These are phyloP conservation scores for Ridgeia piscesae DNA, from an alignment of 1,140 invertebrate genomes.

Conservation along the genomic window DNA sequence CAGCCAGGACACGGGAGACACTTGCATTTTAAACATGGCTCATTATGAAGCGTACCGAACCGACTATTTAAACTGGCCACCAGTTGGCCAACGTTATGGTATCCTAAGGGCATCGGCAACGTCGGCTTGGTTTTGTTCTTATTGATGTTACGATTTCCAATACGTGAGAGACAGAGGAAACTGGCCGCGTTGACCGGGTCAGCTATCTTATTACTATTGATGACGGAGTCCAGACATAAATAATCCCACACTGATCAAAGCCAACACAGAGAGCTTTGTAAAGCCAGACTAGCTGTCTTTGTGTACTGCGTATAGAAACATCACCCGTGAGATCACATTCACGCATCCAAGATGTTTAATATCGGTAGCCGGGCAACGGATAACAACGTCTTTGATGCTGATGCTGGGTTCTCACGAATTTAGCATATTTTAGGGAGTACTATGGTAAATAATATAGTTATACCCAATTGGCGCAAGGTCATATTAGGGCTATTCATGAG, in stretches of 20 bases:
- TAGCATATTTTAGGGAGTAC: not conserved
- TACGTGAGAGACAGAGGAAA: not conserved
- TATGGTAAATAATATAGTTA: not conserved
- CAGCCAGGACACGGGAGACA: too few species aligned
- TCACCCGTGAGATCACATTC: too few species aligned
- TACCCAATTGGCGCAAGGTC: not conserved
- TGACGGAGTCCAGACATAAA: not conserved
- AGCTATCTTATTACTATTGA: not conserved
- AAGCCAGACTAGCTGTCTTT: not conserved
- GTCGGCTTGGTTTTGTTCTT: not conserved
- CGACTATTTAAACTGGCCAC: too few species aligned
- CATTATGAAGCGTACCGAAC: too few species aligned
- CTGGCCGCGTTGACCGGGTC: not conserved
- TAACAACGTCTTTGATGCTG: not conserved
- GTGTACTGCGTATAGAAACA: not conserved
- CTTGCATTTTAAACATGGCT: too few species aligned
- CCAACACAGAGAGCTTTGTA: not conserved
- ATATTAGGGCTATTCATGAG: not conserved
- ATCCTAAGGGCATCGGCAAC: not conserved
- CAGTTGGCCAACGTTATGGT: not conserved
- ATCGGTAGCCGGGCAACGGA: not conserved
- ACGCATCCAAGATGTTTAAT: not conserved
- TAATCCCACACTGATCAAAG: not conserved
- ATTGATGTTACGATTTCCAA: constrained; percentile 1
- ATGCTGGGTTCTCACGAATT: not conserved